Evolutionary conservation across 2,888 invertebrate species (phyloP).

Genomic region (Phymatocera aterrima): DNA sequence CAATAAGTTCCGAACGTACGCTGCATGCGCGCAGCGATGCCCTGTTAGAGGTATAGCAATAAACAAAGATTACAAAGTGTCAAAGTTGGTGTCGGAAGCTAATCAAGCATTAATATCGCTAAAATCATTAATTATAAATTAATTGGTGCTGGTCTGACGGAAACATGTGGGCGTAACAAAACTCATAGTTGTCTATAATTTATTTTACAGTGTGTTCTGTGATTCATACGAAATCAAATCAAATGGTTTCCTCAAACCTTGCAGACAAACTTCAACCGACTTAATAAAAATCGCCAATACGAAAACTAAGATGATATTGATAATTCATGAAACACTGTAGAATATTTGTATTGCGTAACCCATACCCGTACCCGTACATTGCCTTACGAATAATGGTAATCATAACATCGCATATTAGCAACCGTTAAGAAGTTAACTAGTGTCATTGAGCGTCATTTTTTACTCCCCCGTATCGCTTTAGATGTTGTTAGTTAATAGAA

Average conservation of each 20-base stretch:
- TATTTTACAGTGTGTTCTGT: conserved; percentile 4
- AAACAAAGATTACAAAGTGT: conserved; percentile 38
- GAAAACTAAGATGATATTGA: no score
- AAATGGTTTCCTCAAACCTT: no score
- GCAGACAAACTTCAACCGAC: no score
- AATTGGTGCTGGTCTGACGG: conserved; percentile 39
- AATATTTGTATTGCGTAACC: not conserved
- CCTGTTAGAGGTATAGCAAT: conserved; percentile 64
- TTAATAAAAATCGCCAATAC: no score
- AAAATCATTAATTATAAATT: conserved; percentile 8
- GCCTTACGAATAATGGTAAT: not conserved
- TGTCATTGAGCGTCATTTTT: not conserved
- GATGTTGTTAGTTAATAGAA: conserved; percentile 10
- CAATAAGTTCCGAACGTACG: conserved; percentile 73
- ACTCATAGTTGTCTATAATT: not conserved
- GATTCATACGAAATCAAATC: not conserved
- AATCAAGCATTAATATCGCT: conserved; percentile 36
- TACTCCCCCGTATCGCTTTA: not conserved
- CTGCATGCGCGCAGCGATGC: conserved; percentile 71
- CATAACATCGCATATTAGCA: not conserved
- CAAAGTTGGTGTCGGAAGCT: conserved; percentile 46
- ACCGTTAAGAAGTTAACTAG: not conserved
- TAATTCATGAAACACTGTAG: conserved; percentile 7
- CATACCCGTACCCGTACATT: conserved; percentile 28
- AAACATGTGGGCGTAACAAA: conserved; percentile 18